Conservation (phyloP, 2,113 vertebrate genomes). For the Okapia johnstoni region DNA sequence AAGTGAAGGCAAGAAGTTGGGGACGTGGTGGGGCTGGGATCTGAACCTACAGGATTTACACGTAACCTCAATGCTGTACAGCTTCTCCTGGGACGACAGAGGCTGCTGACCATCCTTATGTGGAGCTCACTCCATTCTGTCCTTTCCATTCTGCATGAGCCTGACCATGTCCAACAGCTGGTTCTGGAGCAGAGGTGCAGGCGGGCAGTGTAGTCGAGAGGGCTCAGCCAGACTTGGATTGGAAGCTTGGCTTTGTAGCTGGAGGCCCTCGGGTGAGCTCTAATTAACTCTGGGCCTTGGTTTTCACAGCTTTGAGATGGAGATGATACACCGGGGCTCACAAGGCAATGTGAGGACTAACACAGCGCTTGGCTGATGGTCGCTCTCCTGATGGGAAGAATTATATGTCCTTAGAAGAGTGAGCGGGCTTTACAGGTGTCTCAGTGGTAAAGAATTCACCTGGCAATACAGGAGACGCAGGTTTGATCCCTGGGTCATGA, state of each 20-base stretch:
- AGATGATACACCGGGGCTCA: background rate
- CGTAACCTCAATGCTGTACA: too few relatives aligned
- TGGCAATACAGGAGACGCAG: background rate
- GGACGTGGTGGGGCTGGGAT: background rate
- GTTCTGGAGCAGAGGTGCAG: background rate
- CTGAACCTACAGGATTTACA: background rate
- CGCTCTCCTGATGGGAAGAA: background rate
- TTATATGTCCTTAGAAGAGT: background rate
- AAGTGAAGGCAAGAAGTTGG: background rate
- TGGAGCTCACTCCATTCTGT: background rate
- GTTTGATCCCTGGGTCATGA: background rate
- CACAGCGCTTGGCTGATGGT: rapidly evolving
- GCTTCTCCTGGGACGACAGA: background rate
- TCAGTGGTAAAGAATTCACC: background rate
- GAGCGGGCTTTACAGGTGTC: background rate
- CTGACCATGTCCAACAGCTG: rapidly evolving
- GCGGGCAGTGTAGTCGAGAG: background rate
- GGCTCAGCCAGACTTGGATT: background rate
- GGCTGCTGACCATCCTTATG: background rate
- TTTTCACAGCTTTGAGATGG: background rate
- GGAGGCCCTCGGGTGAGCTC: background rate
- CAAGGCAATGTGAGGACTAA: background rate
- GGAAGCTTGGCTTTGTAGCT: background rate
- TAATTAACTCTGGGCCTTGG: background rate
- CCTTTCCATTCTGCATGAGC: background rate